A percentile compares a stretch with the other conserved stretches of the same genome.
These are phyloP conservation scores for Lerema accius DNA, from an alignment of 1,140 invertebrate species.

Conservation along the genomic window DNA sequence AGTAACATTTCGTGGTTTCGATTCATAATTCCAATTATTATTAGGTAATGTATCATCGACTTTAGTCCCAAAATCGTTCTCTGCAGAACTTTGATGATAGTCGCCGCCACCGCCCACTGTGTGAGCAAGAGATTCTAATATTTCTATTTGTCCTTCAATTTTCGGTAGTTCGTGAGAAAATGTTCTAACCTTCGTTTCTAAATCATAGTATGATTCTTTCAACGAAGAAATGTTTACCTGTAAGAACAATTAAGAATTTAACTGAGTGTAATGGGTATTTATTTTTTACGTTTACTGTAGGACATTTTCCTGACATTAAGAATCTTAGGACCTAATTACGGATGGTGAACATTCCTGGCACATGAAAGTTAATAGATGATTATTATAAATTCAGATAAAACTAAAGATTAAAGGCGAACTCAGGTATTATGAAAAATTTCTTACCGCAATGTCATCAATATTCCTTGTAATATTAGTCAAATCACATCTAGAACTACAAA, in stretches of 20 bases:
- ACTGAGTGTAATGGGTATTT: slow-evolving; percentile 15
- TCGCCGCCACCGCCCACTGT: slow-evolving; percentile 46
- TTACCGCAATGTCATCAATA: slow-evolving; percentile 62
- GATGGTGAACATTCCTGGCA: no score
- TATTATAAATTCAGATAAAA: no score
- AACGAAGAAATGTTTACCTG: slow-evolving; percentile 58
- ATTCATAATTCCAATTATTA: no score
- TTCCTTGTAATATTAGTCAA: slow-evolving; percentile 49
- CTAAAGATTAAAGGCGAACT: no score
- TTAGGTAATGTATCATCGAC: no score
- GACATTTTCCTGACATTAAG: no score
- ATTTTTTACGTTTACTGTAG: no score
- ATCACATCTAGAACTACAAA: slow-evolving; percentile 52
- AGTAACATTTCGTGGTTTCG: slow-evolving; percentile 6
- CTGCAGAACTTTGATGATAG: not conserved
- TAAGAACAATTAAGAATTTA: slow-evolving; percentile 36
- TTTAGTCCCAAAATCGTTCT: slow-evolving; percentile 8
- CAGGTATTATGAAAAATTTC: no score
- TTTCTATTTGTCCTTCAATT: slow-evolving; percentile 62
- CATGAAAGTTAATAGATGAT: no score
- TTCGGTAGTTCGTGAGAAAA: slow-evolving; percentile 63
- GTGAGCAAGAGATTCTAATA: slow-evolving; percentile 58
- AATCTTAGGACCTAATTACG: no score
- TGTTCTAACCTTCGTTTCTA: slow-evolving; percentile 55
- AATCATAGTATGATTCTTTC: slow-evolving; percentile 53